Base-by-base conservation (phyloP, 2,888 invertebrate species). In the Agrotis puta region DNA sequence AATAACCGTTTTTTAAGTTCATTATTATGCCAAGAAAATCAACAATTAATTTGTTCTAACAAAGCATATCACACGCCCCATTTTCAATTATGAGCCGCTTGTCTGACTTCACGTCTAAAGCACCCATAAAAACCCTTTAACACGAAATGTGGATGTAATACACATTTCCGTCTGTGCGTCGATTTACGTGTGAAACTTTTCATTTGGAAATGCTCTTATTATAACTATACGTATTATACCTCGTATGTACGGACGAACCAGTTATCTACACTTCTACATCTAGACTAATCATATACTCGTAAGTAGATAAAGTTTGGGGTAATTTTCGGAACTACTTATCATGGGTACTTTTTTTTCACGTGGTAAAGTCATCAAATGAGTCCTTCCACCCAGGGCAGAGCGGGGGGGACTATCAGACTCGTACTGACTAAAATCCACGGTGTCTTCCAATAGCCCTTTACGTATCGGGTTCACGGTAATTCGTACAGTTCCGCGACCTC, bases 21-120 rank as follows among this genome's bases (percentile, higher is more conserved):
- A 27, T 73, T 45, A 20, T 48, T 48, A 14, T 33, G 20, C 13
- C 13, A 58, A 39, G 7, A 48, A 74, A 39, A 4, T 58, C 14
- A 5, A 18, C 27, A 22, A 18, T 53, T 33, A 7, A 47, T 22
- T 22, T 54, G 39, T n/a, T 27, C 16, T n/a, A 11, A 58, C 47
- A 48, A 70, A 48, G 20, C 22, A 51, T 56, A 47, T 47, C 27
- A 54, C 20, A 58, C 22, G 18, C 2, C 22, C 45, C n/a, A 13
- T 63, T 64, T 45, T 57, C 27, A 47, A 80, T 61, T 74, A 47
- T 63, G 22, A 43, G 18, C 39, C 22, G 33, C 45, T 66, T 47
- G 53, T 80, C 47, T 39, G 20, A 67, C 47, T 74, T 56, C 20
- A 64, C n/a, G 74, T 77, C 58, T n/a, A 33, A 22, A 66, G 43